Evolutionary conservation across 2,113 vertebrate genomes (phyloP).

Genomic region (Tympanuchus pallidicinctus): DNA sequence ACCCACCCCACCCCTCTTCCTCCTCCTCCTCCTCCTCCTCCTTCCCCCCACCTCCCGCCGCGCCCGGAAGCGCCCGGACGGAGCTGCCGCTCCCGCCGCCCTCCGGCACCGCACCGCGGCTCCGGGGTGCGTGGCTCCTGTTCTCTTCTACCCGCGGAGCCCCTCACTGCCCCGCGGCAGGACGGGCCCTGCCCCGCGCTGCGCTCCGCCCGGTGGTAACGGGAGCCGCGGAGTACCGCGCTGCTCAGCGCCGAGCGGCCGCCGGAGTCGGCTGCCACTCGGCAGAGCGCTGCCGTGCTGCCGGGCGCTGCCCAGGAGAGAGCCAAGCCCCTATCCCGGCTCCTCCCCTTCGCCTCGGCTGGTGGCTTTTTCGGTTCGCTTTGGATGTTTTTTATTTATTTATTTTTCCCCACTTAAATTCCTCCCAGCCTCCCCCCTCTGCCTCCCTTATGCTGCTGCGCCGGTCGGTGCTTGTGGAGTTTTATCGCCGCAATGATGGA

Average conservation of each 20-base stretch:
- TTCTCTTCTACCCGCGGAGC: neutral
- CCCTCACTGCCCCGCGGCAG: neutral
- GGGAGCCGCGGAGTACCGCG: no score
- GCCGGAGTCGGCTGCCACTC: slow-evolving; percentile 32
- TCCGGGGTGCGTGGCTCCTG: neutral
- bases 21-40: neutral
- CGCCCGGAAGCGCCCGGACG: slow-evolving; percentile 17
- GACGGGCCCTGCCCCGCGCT: neutral
- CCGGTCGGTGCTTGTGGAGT: neutral
- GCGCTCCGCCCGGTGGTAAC: neutral
- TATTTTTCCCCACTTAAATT: neutral
- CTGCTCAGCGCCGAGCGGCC: slow-evolving; percentile 44
- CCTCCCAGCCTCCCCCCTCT: neutral
- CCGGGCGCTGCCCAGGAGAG: neutral
- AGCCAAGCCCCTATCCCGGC: slow-evolving; percentile 11
- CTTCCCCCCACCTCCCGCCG: neutral
- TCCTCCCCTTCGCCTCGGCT: slow-evolving; percentile 40
- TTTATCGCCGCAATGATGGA: neutral
- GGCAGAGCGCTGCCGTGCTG: slow-evolving; percentile 56
- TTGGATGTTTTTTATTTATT: neutral
- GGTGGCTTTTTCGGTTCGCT: neutral
- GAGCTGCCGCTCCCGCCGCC: neutral
- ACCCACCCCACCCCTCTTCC: neutral
- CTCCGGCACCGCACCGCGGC: neutral
- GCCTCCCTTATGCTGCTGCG: accelerated